phyloP scores from a whole-genome alignment of 2,888 invertebrate genomes.

The Frankliniella intonsa region DNA sequence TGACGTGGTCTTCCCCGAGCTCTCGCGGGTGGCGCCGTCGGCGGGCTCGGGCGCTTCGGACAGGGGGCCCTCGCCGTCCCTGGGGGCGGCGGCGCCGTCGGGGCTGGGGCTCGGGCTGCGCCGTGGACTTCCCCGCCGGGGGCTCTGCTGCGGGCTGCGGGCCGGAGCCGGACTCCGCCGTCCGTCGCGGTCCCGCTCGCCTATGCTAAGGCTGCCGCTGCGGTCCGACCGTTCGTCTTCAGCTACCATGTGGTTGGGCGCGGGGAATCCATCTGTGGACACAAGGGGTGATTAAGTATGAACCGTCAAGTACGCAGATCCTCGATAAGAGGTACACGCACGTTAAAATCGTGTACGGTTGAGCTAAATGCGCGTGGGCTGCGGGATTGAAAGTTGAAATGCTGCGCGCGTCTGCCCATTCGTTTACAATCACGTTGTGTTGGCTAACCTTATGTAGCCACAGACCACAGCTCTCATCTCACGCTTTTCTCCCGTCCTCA shows the following conservation, averaged over 20 bases:
- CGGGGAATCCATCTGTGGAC: neutral
- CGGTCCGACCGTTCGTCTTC: constrained; percentile 1
- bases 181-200: neutral
- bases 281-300: neutral
- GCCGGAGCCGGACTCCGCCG: neutral
- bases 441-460: too few species aligned
- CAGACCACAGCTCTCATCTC: too few species aligned
- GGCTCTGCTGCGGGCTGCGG: neutral
- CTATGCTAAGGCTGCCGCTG: neutral
- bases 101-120: neutral
- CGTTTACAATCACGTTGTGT: too few species aligned
- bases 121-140: neutral
- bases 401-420: too few species aligned
- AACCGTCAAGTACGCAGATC: too few species aligned
- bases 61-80: neutral
- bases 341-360: too few species aligned
- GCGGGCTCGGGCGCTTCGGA: constrained; percentile 36
- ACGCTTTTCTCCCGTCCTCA: too few species aligned
- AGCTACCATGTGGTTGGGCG: neutral
- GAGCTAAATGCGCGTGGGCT: too few species aligned
- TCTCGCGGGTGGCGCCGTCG: constrained; percentile 41
- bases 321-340: too few species aligned
- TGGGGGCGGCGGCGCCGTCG: neutral
- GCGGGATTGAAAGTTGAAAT: too few species aligned
- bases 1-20: constrained; percentile 60